Evolutionary conservation across 1,140 invertebrate genomes (phyloP).

Genomic region (Argopecten irradians): DNA sequence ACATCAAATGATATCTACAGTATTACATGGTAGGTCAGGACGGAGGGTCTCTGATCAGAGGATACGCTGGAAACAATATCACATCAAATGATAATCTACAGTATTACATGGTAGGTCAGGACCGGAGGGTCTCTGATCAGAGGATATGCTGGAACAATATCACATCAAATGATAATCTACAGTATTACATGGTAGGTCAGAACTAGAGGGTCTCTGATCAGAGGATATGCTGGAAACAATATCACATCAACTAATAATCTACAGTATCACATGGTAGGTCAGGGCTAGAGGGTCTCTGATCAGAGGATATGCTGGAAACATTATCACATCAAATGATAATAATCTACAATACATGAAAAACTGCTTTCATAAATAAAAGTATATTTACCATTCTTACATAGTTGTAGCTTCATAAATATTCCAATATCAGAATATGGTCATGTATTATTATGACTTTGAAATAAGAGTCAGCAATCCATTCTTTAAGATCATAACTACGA

Average conservation of each 20-base stretch:
- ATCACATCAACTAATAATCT: neutral
- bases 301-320: slow-evolving; percentile 57
- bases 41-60: slow-evolving; percentile 53
- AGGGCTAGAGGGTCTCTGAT: slow-evolving; percentile 48
- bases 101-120: slow-evolving; percentile 34
- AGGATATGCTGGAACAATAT: slow-evolving; percentile 60
- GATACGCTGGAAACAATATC: slow-evolving; percentile 50
- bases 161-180: neutral
- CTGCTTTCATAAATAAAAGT: no score
- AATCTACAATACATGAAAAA: no score
- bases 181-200: slow-evolving; percentile 34
- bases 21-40: slow-evolving; percentile 37
- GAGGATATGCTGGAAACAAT: no score
- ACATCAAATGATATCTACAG: neutral
- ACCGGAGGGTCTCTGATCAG: slow-evolving; percentile 49
- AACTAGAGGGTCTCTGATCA: slow-evolving; percentile 48
- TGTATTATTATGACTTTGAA: no score
- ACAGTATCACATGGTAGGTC: slow-evolving; percentile 27
- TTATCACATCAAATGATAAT: neutral
- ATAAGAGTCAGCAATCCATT: no score
- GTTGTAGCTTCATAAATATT: no score
- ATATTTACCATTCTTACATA: no score
- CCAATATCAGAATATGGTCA: no score
- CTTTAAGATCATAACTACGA: no score
- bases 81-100: neutral